These are phyloP conservation scores for Sialis lutaria DNA, from an alignment of 2,888 invertebrate genomes.

Conservation along the genomic window DNA sequence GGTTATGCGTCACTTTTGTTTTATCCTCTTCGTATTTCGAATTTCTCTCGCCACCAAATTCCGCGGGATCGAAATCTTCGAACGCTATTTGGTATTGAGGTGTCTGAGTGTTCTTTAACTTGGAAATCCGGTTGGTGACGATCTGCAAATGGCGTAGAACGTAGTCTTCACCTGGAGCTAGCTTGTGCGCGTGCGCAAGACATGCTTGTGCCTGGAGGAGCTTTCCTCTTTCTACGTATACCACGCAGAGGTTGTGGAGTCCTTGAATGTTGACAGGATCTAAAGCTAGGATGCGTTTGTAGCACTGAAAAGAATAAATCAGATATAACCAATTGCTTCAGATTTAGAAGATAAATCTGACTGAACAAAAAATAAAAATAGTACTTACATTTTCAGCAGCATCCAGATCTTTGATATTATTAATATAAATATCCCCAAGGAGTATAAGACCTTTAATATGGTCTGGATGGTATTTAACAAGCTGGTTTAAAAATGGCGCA, in stretches of 20 bases:
- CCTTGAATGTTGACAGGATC: constrained; percentile 90
- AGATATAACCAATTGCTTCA: not conserved
- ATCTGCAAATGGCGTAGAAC: constrained; percentile 79
- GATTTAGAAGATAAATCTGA: not conserved
- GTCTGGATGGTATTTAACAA: constrained; percentile 80
- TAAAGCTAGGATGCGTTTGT: constrained; percentile 67
- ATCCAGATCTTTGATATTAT: constrained; percentile 83
- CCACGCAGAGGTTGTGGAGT: constrained; percentile 89
- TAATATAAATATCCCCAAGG: constrained; percentile 90
- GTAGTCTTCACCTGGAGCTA: constrained; percentile 85
- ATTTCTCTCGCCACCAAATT: constrained; percentile 20
- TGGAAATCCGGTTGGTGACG: constrained; percentile 50
- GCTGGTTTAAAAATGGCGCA: constrained; percentile 77
- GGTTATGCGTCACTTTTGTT: constrained; percentile 23
- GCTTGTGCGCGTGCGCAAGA: constrained; percentile 55
- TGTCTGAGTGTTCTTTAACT: constrained; percentile 20
- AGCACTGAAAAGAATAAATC: constrained; percentile 47
- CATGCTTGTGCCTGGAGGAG: constrained; percentile 74
- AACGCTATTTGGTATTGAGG: constrained; percentile 21
- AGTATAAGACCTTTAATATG: constrained; percentile 89
- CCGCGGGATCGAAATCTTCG: constrained; percentile 22
- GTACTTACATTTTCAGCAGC: constrained; percentile 76
- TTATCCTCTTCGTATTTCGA: constrained; percentile 11
- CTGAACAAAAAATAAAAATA: constrained; percentile 1
- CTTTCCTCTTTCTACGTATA: constrained; percentile 81